Conservation (phyloP, 2,888 invertebrate genomes). For the Atrina japonica region DNA sequence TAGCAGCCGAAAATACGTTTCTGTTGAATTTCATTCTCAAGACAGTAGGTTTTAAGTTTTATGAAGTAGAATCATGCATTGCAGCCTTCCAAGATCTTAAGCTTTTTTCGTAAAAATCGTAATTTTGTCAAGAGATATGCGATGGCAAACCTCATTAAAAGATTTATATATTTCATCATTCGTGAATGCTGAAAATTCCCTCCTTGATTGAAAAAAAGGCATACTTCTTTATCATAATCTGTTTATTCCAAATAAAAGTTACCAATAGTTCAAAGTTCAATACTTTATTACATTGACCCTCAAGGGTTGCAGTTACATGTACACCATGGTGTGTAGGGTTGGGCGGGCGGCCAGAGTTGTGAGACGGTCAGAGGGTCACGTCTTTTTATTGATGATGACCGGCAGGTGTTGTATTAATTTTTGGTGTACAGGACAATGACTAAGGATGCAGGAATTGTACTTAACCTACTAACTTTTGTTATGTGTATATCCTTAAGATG, state of each 20-base stretch:
- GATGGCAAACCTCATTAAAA: too few relatives aligned
- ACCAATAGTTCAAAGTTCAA: constrained; percentile 19
- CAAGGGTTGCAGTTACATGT: constrained; percentile 1
- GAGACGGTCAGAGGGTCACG: constrained; percentile 43
- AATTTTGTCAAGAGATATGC: too few relatives aligned
- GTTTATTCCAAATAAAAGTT: constrained; percentile 18
- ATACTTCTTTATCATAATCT: constrained; percentile 10
- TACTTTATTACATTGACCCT: constrained; percentile 11
- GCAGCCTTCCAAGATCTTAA: too few relatives aligned
- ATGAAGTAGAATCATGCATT: too few relatives aligned
- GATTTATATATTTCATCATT: too few relatives aligned
- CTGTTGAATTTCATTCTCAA: too few relatives aligned
- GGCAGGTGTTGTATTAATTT: constrained; percentile 38
- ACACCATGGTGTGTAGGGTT: not conserved
- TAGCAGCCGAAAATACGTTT: too few relatives aligned
- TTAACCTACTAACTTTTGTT: not conserved
- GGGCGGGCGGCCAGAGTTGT: not conserved
- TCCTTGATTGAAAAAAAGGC: too few relatives aligned
- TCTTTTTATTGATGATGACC: constrained; percentile 23
- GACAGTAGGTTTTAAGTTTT: too few relatives aligned
- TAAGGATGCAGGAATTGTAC: constrained; percentile 16
- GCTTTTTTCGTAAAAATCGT: too few relatives aligned
- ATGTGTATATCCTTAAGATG: constrained; percentile 4
- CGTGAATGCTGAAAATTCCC: too few relatives aligned
- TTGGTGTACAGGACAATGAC: constrained; percentile 21